Evolutionary conservation across 2,888 invertebrate genomes (phyloP), one percentile per base, ranked within the genome.

Genomic region (Lydus trimaculatus): DNA sequence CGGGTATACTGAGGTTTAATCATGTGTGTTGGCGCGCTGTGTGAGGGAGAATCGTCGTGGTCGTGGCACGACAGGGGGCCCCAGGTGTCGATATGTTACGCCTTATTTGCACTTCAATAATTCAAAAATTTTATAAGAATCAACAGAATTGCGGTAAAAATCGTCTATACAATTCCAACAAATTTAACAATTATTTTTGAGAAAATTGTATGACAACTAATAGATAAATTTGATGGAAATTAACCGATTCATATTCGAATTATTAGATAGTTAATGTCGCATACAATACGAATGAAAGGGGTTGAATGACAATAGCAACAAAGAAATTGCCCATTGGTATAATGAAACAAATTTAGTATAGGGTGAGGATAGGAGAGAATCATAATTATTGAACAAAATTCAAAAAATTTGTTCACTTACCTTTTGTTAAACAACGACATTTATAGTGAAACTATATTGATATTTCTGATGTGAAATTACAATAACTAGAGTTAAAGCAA

Each of bases 1-100:
- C 48, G 28, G 28, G 60, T 68, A 65, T 20, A 48, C 48, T 48
- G 20, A 20, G 20, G 48, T 48, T 48, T 48, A 48, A 48, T 48
- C 48, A 48, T 48, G 48, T 48, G 48, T 23, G 20, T 20, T 23
- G 48, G 17, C 20, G 9, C 15, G 36, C 4, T 15, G 15, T 15
- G 48, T 48, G 48, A 48, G 48, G 48, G 48, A 48, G 48, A 48
- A 48, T 20, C 48, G 48, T 48, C 48, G 48, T 48, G 48, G 48
- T 48, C 4, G 48, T 48, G 20, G 1, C 48, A 20, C 48, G 11
- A 8, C 48, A 48, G 48, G 48, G 48, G 48, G 48, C 48, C 9
- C 48, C 48, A 48, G 48, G 48, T 48, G 48, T 48, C 48, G 48
- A 48, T 9, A 48, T 20, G 48, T 48, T 48, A 48, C 48, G 48